These are phyloP conservation scores for Astropecten irregularis DNA, from an alignment of 53 echinoderm and acorn worm genomes.

Conservation along the genomic window DNA sequence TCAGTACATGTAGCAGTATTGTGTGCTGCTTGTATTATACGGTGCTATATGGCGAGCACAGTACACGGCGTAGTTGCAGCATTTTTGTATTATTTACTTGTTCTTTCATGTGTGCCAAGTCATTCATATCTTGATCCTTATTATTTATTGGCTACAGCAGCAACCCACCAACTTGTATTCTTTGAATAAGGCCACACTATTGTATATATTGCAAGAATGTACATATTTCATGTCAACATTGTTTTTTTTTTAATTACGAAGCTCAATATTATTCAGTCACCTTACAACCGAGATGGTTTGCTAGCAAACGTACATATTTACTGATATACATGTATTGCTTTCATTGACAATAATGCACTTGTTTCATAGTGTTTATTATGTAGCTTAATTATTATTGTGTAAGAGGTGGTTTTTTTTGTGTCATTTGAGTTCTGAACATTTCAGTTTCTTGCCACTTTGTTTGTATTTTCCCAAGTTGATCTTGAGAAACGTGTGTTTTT, in stretches of 20 bases:
- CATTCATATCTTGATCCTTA: neutral
- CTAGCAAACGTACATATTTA: too few relatives aligned
- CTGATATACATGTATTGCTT: too few relatives aligned
- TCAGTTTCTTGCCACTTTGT: constrained; percentile 15
- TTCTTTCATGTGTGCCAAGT: neutral
- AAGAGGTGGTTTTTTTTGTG: neutral
- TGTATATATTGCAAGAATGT: constrained; percentile 60
- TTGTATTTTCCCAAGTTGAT: too few relatives aligned
- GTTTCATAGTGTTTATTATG: neutral
- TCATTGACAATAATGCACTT: neutral
- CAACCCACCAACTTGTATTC: constrained; percentile 8
- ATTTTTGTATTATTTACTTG: too few relatives aligned
- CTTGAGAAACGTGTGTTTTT: too few relatives aligned
- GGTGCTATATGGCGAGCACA: too few relatives aligned
- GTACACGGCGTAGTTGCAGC: too few relatives aligned
- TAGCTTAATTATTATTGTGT: neutral
- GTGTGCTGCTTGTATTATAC: too few relatives aligned
- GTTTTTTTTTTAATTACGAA: constrained; percentile 20
- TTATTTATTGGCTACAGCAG: neutral
- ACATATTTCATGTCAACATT: constrained; percentile 36
- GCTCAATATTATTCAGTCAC: constrained; percentile 27
- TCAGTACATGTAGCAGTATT: too few relatives aligned
- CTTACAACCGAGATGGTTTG: too few relatives aligned
- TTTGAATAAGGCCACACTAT: neutral
- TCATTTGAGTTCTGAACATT: neutral